A percentile compares a stretch with the other conserved stretches of the same genome.
These are phyloP conservation scores for Crematogaster levior DNA, from an alignment of 2,888 invertebrate genomes.

Conservation along the genomic window DNA sequence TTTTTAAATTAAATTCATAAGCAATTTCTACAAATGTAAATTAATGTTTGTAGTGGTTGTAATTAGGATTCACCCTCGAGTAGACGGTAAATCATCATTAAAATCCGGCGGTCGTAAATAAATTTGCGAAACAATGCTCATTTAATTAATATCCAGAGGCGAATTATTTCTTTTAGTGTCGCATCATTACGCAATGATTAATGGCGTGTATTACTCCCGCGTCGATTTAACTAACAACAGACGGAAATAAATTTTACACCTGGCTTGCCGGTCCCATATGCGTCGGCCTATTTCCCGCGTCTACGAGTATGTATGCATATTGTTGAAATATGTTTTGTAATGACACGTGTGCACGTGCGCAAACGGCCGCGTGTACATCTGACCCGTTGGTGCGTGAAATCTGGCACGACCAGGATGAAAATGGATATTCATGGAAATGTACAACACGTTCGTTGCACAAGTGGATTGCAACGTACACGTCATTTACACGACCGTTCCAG, in stretches of 20 bases:
- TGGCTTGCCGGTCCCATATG: constrained; percentile 39
- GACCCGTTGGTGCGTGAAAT: constrained; percentile 60
- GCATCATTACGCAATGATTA: constrained; percentile 50
- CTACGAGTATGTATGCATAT: constrained; percentile 6
- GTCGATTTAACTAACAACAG: constrained; percentile 51
- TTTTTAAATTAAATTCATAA: constrained; percentile 8
- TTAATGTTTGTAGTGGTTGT: constrained; percentile 15
- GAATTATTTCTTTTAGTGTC: constrained; percentile 52
- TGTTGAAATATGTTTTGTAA: constrained; percentile 54
- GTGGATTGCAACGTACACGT: constrained; percentile 33
- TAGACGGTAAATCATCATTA: constrained; percentile 38
- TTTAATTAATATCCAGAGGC: constrained; percentile 53
- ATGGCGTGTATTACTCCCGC: constrained; percentile 41
- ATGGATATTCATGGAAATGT: constrained; percentile 74
- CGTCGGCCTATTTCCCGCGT: constrained; percentile 36
- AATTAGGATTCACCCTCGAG: constrained; percentile 26
- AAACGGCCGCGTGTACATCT: constrained; percentile 9
- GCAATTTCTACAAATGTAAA: constrained; percentile 30
- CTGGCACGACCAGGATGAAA: constrained; percentile 64
- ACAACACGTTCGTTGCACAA: constrained; percentile 44
- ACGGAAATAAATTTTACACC: constrained; percentile 46
- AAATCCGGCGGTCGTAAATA: constrained; percentile 40
- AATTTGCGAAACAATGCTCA: constrained; percentile 49
- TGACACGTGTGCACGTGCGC: constrained; percentile 30
- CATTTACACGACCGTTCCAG: constrained; percentile 36